Evolutionary conservation across 2,113 vertebrate genomes (phyloP).

Genomic region (Dasyurus viverrinus): DNA sequence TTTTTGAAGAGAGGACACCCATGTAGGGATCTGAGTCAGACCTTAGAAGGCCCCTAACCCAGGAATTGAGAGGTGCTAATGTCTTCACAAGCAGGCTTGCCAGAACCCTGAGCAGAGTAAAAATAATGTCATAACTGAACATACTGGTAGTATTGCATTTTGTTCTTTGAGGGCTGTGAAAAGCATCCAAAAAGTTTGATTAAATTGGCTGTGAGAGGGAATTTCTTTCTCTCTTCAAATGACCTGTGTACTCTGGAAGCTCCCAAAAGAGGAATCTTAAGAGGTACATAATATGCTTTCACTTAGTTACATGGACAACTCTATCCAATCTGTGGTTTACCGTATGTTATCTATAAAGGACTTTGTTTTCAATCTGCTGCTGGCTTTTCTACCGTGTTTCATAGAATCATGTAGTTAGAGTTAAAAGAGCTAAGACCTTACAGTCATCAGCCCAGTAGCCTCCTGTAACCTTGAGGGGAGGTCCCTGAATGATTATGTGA

Average conservation of each 20-base stretch:
- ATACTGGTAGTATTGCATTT: not conserved
- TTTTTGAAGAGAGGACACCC: not conserved
- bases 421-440: not conserved
- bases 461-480: not conserved
- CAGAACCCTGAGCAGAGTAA: not conserved
- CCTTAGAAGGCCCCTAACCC: not conserved
- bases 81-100: not conserved
- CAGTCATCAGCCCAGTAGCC: not conserved
- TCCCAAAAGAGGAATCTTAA: accelerated
- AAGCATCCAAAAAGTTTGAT: not conserved
- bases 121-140: not conserved
- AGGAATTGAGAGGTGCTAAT: not conserved
- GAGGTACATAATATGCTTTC: not conserved
- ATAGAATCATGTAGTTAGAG: not conserved
- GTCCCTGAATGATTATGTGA: not conserved
- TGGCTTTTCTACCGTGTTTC: not conserved
- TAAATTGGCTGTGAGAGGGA: too few relatives aligned
- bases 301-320: accelerated
- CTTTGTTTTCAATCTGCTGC: not conserved
- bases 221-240: not conserved
- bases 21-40: not conserved
- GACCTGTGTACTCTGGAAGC: not conserved
- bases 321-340: not conserved
- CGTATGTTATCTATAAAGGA: too few relatives aligned
- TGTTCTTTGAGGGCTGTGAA: not conserved